Evolutionary conservation across 2,797 vertebrate genomes (phyloP).

Genomic region (Liparis tanakae): DNA sequence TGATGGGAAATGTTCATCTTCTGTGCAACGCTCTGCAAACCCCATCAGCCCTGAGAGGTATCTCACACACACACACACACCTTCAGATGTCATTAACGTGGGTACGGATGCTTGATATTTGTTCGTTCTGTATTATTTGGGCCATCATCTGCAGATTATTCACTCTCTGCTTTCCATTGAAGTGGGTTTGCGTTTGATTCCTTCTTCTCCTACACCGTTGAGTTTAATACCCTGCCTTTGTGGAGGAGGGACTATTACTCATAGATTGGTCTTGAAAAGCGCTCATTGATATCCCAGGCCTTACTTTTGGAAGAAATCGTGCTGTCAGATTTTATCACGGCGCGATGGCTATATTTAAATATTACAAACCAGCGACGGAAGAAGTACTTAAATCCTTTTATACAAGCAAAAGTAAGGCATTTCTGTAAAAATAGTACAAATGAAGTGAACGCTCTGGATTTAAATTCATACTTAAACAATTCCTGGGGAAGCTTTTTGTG

Average conservation of each 20-base stretch:
- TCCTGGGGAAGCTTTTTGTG: not conserved
- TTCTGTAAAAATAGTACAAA: not conserved
- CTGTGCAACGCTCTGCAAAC: constrained; percentile 24
- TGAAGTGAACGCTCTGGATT: not conserved
- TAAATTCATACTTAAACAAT: not conserved
- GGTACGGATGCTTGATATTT: constrained; percentile 47
- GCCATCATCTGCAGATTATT: constrained; percentile 50
- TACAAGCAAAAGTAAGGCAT: not conserved
- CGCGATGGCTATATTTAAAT: not conserved
- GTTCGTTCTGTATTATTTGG: constrained; percentile 36
- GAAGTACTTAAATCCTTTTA: not conserved
- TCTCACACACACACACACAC: constrained; percentile 37
- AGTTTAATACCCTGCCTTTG: constrained; percentile 51
- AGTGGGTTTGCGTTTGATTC: constrained; percentile 40
- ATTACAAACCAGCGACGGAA: constrained; percentile 4
- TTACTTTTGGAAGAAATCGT: constrained; percentile 20
- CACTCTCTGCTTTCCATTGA: constrained; percentile 40
- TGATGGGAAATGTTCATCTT: constrained; percentile 38
- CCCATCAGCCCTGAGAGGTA: constrained; percentile 41
- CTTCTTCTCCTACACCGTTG: constrained; percentile 52
- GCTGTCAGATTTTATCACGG: constrained; percentile 8
- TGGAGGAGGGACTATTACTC: constrained; percentile 46
- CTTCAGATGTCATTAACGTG: constrained; percentile 55
- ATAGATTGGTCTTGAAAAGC: constrained; percentile 26
- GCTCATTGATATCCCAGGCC: constrained; percentile 7